Percentiles rank a stretch among this genome's conserved stretches.
Evolutionary conservation across 2,888 invertebrate species (phyloP).

Genomic region (Itoplectis maculator): DNA sequence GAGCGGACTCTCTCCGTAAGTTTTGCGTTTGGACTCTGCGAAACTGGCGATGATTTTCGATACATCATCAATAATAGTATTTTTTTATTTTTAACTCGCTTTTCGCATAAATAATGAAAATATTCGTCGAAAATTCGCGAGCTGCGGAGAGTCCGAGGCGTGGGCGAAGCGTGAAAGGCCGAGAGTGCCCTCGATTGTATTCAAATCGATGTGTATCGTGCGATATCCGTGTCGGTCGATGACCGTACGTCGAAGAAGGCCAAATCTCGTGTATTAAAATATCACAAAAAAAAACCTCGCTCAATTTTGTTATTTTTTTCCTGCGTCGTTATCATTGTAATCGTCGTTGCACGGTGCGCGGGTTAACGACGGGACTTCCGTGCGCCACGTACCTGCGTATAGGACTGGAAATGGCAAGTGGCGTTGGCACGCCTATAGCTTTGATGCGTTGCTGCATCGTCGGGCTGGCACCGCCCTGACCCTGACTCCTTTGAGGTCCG

Average conservation of each 20-base stretch:
- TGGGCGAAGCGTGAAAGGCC: slow-evolving; percentile 62
- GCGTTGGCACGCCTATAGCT: slow-evolving; percentile 95
- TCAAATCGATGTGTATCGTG: slow-evolving; percentile 53
- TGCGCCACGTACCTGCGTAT: slow-evolving; percentile 90
- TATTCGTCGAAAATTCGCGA: slow-evolving; percentile 15
- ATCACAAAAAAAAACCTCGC: no score
- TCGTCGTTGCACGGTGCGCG: background rate
- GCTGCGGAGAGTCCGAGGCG: slow-evolving; percentile 41
- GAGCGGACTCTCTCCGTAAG: slow-evolving; percentile 24
- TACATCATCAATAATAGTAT: no score
- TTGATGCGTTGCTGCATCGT: slow-evolving; percentile 96
- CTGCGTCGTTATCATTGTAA: no score
- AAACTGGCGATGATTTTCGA: background rate
- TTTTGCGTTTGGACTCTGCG: slow-evolving; percentile 10
- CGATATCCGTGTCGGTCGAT: slow-evolving; percentile 70
- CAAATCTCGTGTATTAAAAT: slow-evolving; percentile 43
- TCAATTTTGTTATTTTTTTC: background rate
- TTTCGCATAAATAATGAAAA: background rate
- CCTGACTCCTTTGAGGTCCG: slow-evolving; percentile 76
- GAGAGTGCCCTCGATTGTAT: slow-evolving; percentile 45
- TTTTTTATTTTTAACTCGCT: no score
- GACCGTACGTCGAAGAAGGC: slow-evolving; percentile 62
- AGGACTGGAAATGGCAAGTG: slow-evolving; percentile 94
- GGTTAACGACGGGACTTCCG: slow-evolving; percentile 10
- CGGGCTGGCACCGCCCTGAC: slow-evolving; percentile 88